Conservation (phyloP, 2,113 vertebrate species). For the Acrocephalus kingi region DNA sequence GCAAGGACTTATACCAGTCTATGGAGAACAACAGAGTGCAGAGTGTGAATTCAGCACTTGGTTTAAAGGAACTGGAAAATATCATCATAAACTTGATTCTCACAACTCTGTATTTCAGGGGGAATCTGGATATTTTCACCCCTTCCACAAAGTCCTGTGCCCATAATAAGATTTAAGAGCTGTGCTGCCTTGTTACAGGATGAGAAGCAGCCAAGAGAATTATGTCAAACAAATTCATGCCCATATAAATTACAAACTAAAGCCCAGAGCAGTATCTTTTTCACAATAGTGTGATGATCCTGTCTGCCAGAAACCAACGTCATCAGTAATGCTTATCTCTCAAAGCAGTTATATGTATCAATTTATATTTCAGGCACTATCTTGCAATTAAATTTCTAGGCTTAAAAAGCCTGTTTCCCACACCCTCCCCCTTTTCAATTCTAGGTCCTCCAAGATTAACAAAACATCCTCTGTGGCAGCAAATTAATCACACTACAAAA, state of each 20-base stretch:
- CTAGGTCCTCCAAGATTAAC: conserved; percentile 30
- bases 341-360: conserved; percentile 6
- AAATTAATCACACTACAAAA: conserved; percentile 40
- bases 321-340: conserved; percentile 8
- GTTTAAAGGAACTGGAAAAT: background rate
- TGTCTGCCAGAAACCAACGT: conserved; percentile 1
- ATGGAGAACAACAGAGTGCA: background rate
- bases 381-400: conserved; percentile 38
- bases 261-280: conserved; percentile 19
- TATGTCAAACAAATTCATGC: background rate
- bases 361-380: conserved; percentile 28
- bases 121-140: background rate
- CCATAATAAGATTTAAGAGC: background rate
- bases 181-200: background rate
- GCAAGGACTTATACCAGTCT: fast-evolving
- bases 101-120: background rate
- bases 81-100: background rate
- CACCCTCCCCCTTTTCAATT: background rate
- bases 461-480: background rate
- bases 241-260: conserved; percentile 31
- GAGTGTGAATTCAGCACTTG: background rate
- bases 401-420: conserved; percentile 25
- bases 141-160: background rate
- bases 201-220: background rate
- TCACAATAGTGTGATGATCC: background rate